Conservation (phyloP, 2,113 vertebrate species). For the Chauna torquata region DNA sequence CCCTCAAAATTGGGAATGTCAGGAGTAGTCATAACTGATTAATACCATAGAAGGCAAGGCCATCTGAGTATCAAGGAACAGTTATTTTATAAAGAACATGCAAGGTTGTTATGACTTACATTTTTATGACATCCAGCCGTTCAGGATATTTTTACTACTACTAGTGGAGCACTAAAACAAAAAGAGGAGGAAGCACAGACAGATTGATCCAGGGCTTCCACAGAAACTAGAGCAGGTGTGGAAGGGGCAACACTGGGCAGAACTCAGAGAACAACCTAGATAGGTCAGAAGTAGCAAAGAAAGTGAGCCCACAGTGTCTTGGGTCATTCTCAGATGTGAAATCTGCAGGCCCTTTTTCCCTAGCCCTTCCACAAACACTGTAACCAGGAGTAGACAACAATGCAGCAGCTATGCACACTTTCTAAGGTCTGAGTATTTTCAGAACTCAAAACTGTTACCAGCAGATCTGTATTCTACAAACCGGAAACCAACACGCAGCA, state of each 20-base stretch:
- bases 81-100: not conserved
- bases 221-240: not conserved
- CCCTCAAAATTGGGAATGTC: not conserved
- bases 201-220: not conserved
- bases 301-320: not conserved
- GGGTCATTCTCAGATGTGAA: not conserved
- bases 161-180: not conserved
- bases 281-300: not conserved
- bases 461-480: not conserved
- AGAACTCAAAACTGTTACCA: not conserved
- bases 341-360: not conserved
- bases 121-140: not conserved
- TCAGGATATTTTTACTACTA: not conserved
- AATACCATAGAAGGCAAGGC: not conserved
- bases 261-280: not conserved
- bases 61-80: not conserved
- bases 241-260: not conserved
- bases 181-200: not conserved
- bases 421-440: not conserved
- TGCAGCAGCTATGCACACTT: not conserved
- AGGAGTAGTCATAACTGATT: not conserved
- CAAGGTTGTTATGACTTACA: not conserved
- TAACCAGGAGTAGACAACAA: not conserved
- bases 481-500: not conserved
- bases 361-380: not conserved